Evolutionary conservation across 2,113 vertebrate genomes (phyloP).

Genomic region (Cercopithecus mona): DNA sequence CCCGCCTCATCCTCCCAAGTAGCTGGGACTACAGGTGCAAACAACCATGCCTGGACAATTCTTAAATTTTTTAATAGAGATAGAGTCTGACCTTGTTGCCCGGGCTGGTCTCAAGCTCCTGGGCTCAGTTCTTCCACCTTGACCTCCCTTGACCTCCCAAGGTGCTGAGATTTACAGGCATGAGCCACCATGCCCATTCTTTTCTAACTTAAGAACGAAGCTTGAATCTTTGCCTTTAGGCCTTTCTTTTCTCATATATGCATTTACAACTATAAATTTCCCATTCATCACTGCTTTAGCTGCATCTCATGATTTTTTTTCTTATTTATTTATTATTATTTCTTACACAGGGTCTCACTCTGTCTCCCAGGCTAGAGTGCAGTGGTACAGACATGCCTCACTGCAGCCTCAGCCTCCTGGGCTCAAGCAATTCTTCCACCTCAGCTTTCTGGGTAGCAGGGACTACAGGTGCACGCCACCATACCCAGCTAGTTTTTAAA

Average conservation of each 20-base stretch:
- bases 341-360: not conserved
- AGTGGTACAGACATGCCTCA: no score
- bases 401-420: no score
- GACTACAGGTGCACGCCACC: no score
- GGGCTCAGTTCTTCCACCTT: not conserved
- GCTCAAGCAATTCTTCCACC: no score
- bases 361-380: no score
- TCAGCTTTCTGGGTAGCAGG: no score
- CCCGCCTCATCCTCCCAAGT: no score
- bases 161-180: not conserved
- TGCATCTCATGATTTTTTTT: not conserved
- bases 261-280: not conserved
- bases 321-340: not conserved
- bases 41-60: no score
- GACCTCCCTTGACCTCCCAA: not conserved
- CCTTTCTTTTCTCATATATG: not conserved
- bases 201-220: no score
- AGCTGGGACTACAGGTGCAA: no score
- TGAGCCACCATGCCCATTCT: not conserved
- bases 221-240: no score
- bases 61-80: not conserved
- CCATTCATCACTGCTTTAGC: not conserved
- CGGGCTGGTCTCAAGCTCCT: not conserved
- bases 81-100: not conserved
- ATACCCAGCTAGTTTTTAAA: no score